Evolutionary conservation across 2,797 vertebrate genomes (phyloP).

Genomic region (Benthosema pterotum): DNA sequence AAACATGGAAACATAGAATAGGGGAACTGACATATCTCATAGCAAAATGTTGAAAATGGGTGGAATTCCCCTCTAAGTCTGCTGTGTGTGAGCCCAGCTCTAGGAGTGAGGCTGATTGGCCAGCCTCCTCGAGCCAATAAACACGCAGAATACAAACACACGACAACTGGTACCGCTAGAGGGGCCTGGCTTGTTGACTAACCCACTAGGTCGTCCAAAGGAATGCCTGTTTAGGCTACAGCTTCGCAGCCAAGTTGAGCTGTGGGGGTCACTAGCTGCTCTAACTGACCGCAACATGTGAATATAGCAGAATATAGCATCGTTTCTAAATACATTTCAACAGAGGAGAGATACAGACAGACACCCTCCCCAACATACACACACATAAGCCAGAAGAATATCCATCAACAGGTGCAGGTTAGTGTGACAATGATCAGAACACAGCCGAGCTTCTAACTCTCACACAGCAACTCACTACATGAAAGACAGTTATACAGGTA

Average conservation of each 20-base stretch:
- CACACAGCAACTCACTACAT: constrained; percentile 56
- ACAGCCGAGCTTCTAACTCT: constrained; percentile 39
- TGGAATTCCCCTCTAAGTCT: too few species aligned
- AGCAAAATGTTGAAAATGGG: too few species aligned
- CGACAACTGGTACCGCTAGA: constrained; percentile 40
- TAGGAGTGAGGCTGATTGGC: constrained; percentile 23
- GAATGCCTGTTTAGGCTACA: constrained; percentile 41
- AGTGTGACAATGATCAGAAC: constrained; percentile 47
- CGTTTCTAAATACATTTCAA: constrained; percentile 59
- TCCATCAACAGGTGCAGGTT: constrained; percentile 44
- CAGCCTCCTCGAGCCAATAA: constrained; percentile 43
- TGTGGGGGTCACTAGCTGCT: constrained; percentile 27
- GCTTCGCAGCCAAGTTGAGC: constrained; percentile 27
- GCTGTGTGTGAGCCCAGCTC: constrained; percentile 39
- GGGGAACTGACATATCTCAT: too few species aligned
- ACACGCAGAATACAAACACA: constrained; percentile 12
- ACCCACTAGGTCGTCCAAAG: constrained; percentile 60
- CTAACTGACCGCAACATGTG: constrained; percentile 50
- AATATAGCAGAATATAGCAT: constrained; percentile 49
- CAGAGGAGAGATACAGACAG: constrained; percentile 11
- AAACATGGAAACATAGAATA: too few species aligned
- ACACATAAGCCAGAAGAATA: constrained; percentile 27
- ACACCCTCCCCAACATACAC: constrained; percentile 10
- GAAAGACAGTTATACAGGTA: constrained; percentile 51
- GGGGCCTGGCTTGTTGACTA: constrained; percentile 53